Evolutionary conservation across 2,888 invertebrate species (phyloP).

Genomic region (Brachylomia viminalis): DNA sequence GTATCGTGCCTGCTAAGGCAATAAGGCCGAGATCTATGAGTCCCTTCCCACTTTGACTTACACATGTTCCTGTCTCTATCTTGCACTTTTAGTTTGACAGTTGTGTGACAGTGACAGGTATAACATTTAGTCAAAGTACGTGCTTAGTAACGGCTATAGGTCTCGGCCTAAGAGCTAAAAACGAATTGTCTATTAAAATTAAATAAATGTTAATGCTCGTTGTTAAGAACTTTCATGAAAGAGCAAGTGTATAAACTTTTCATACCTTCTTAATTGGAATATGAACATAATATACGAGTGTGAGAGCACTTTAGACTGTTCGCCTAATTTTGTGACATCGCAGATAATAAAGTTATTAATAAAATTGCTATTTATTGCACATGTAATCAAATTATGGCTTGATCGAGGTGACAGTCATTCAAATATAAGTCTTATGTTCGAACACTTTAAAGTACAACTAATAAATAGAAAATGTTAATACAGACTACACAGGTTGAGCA

Average conservation of each 20-base stretch:
- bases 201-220: neutral
- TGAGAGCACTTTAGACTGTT: neutral
- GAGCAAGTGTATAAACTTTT: neutral
- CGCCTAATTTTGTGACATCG: neutral
- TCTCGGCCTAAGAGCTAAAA: neutral
- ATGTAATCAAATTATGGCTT: slow-evolving; percentile 16
- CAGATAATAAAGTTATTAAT: slow-evolving; percentile 10
- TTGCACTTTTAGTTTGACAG: too few relatives aligned
- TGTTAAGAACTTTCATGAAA: neutral
- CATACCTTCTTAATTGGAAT: neutral
- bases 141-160: too few relatives aligned
- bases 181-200: neutral
- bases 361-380: slow-evolving; percentile 50
- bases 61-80: too few relatives aligned
- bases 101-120: too few relatives aligned
- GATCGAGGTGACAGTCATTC: slow-evolving; percentile 33
- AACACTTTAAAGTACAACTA: slow-evolving; percentile 49
- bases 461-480: slow-evolving; percentile 41
- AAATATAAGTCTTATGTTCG: slow-evolving; percentile 57
- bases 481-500: slow-evolving; percentile 69
- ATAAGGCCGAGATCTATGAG: too few relatives aligned
- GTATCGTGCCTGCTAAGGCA: neutral
- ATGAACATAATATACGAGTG: neutral
- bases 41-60: too few relatives aligned
- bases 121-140: too few relatives aligned